Evolutionary conservation across 1,140 invertebrate species (phyloP).

Genomic region (Branchinecta lindahli): DNA sequence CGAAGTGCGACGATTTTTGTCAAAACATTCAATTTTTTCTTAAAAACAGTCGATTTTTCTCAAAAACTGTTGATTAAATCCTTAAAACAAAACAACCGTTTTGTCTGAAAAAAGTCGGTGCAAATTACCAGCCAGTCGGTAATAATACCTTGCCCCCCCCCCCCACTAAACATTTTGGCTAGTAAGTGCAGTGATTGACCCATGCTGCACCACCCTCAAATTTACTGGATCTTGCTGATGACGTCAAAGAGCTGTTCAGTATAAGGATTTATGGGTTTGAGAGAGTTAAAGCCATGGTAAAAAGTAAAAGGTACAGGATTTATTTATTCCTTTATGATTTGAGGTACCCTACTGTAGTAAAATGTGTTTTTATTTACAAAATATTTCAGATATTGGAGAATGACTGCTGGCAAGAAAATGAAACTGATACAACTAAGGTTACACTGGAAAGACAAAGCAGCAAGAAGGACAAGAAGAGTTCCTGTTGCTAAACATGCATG

Average conservation of each 20-base stretch:
- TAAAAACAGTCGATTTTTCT: no score
- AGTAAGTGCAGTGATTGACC: no score
- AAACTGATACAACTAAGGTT: not conserved
- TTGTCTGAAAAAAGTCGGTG: no score
- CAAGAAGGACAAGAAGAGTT: not conserved
- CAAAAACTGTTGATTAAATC: no score
- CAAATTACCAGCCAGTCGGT: no score
- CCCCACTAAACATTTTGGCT: no score
- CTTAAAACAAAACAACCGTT: no score
- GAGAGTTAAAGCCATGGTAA: not conserved
- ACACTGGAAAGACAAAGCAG: not conserved
- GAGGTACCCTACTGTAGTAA: not conserved
- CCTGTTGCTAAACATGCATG: not conserved
- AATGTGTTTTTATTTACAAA: not conserved
- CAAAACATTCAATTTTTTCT: no score
- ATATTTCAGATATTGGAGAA: slow-evolving; percentile 1
- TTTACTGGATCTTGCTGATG: not conserved
- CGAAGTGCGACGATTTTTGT: no score
- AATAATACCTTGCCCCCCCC: no score
- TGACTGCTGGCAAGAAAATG: not conserved
- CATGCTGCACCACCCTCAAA: not conserved
- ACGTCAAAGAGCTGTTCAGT: not conserved
- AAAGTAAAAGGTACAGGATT: not conserved
- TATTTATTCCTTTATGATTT: not conserved
- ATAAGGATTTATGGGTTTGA: not conserved